Evolutionary conservation across 2,888 invertebrate genomes (phyloP), one percentile per base, ranked within the genome.

Genomic region (Caenorhabditis doughertyi): DNA sequence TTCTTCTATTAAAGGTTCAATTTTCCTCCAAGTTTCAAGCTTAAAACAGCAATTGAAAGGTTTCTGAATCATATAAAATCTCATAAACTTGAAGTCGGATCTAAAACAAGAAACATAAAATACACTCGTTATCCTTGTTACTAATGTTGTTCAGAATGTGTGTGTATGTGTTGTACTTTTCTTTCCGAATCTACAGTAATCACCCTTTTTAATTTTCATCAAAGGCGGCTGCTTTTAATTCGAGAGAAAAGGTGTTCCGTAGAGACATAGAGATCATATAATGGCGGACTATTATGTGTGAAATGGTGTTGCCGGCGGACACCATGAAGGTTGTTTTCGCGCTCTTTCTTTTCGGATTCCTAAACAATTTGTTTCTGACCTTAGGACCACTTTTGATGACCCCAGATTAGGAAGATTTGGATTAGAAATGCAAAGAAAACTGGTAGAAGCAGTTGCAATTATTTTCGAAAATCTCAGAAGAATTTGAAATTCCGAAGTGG

Each of bases 181-280:
- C 5, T 42, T 47, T 71, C 29, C 27, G 72, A 47, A 39, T 64
- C 32, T 27, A 42, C 56, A 55, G 29, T 58, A 55, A 39, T 65
- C 21, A 58, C 23, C 13, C 23, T 9, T 42, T 64, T 65, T 35
- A 68, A 56, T 60, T 55, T 79, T 65, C 56, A 64, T 73, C 73
- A 73, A 73, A 73, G 74, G 74, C 62, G 62, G 74, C 72, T 60
- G n/a, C n/a, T n/a, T n/a, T n/a, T n/a, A n/a, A n/a, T 72, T 58
- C 3, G 49, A 47, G 25, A 65, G 47, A 56, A 11, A 32, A 29
- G 18, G 74, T 49, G 64, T 56, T 74, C 74, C 65, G 21, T 5
- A 16, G 47, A 65, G 47, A 58, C 74, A 18, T 65, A 56, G 74
- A 65, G n/a, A 3, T 0, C n/a, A 35, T 35, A 29, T 73, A 73